Conservation (phyloP, 2,888 invertebrate genomes). For the Diaphora mendica region DNA sequence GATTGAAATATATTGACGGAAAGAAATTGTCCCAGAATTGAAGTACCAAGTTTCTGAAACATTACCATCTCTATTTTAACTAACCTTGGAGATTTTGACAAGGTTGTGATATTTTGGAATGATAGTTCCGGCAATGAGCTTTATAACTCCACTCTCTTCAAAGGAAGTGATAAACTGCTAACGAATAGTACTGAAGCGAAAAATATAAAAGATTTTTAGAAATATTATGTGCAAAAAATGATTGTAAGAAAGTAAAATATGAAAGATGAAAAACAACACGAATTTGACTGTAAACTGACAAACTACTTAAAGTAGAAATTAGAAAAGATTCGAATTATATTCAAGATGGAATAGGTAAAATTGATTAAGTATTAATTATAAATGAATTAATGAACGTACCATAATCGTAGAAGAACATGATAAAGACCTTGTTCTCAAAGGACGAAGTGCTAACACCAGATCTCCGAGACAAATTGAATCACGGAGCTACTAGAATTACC, state of each 20-base stretch:
- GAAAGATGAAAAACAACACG: not conserved
- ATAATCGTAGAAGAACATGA: conserved; percentile 38
- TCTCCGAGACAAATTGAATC: conserved; percentile 41
- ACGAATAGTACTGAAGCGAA: not conserved
- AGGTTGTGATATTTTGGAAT: conserved; percentile 20
- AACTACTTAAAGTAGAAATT: not conserved
- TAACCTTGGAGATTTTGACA: conserved; percentile 14
- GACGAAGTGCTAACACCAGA: conserved; percentile 38
- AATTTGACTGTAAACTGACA: not conserved
- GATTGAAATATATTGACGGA: not conserved
- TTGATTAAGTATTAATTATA: not conserved
- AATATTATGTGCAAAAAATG: not conserved
- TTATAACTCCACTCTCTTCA: conserved; percentile 7
- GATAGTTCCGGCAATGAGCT: conserved; percentile 14
- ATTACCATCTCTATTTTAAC: not conserved
- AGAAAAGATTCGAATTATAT: not conserved
- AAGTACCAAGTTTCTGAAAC: not conserved
- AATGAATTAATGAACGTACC: conserved; percentile 34
- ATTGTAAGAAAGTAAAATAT: not conserved
- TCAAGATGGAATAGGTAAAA: not conserved
- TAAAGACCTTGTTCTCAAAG: conserved; percentile 34
- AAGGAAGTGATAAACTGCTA: not conserved
- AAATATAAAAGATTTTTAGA: not conserved
- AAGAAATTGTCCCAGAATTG: not conserved
- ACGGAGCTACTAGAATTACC: conserved; percentile 41